Evolutionary conservation across 2,888 invertebrate genomes (phyloP), one percentile per base, ranked within the genome.

Genomic region (Drosophila emarginata): DNA sequence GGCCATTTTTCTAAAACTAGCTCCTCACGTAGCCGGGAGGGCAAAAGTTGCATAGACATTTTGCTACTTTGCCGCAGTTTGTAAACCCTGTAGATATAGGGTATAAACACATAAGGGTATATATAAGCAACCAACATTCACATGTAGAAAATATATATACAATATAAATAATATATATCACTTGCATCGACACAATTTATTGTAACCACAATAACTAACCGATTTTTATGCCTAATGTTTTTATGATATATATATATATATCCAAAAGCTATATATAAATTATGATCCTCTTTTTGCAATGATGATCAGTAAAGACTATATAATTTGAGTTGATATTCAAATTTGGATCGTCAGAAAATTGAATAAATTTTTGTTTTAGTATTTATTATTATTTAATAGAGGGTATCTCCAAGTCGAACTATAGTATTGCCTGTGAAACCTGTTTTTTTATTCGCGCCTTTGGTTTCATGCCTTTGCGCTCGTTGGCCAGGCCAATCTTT

Each of bases 1-100:
- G 68, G 78, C 81, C 85, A 82, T 82, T 82, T 79, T 80, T 82
- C 82, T 85, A 79, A 84, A 78, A 82, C 76, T 71, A 81, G 82
- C 82, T 63, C 69, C 69, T 74, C 81, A 82, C 78, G 81, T 81
- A 78, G 73, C 58, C 67, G 15, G 23, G 11, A 63, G 45, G 23
- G 50, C 50, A 18, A 45, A 59, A 50, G 21, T 45, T 45, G 45
- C 11, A 45, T 21, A 45, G 45, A 45, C 18, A 45, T 45, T 45
- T 45, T 18, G 18, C 21, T 45, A 11, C 45, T 45, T 21, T 32
- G 9, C 4, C 18, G 14, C 45, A 4, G 11, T 21, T 45, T 21
- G 18, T 21, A 45, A 7, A 15, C 9, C 40, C 40, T 45, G 9
- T 18, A 45, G 15, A 9, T 45, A 18, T 45, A 15, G 40, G 15